These are phyloP conservation scores for Pseudorectes ferrugineus DNA, from an alignment of 2,113 vertebrate species.

Conservation along the genomic window DNA sequence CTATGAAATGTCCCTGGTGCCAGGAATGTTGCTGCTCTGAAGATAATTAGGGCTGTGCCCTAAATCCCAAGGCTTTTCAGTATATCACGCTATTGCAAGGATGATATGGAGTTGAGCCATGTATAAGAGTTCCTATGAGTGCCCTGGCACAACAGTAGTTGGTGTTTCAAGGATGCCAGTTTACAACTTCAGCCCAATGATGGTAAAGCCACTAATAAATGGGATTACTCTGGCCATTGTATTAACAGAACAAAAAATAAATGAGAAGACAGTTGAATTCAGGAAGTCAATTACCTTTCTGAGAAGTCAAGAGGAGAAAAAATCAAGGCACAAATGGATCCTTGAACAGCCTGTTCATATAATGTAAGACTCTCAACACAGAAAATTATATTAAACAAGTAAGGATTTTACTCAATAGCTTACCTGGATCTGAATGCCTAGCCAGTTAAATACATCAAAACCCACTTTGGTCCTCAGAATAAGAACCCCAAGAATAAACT, in stretches of 20 bases:
- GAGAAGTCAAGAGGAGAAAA: not conserved
- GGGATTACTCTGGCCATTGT: not conserved
- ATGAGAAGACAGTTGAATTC: not conserved
- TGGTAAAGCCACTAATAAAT: not conserved
- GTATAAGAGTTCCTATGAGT: not conserved
- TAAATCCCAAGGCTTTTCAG: not conserved
- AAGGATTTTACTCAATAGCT: not conserved
- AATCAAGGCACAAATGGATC: not conserved
- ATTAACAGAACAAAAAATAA: not conserved
- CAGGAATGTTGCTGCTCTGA: not conserved
- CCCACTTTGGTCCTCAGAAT: constrained; percentile 79
- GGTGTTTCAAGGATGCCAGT: not conserved
- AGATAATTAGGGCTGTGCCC: not conserved
- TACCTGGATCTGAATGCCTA: constrained; percentile 83
- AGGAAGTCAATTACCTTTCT: not conserved
- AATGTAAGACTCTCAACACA: not conserved
- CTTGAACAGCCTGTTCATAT: not conserved
- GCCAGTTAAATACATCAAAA: constrained; percentile 72
- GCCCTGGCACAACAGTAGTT: not conserved
- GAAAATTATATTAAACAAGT: not conserved
- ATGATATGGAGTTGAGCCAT: not conserved
- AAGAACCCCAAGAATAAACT: constrained; percentile 84
- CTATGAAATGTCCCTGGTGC: not conserved
- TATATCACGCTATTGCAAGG: not conserved
- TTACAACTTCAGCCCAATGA: not conserved